phyloP scores from a whole-genome alignment of 2,888 invertebrate genomes.

The Tyria jacobaeae region DNA sequence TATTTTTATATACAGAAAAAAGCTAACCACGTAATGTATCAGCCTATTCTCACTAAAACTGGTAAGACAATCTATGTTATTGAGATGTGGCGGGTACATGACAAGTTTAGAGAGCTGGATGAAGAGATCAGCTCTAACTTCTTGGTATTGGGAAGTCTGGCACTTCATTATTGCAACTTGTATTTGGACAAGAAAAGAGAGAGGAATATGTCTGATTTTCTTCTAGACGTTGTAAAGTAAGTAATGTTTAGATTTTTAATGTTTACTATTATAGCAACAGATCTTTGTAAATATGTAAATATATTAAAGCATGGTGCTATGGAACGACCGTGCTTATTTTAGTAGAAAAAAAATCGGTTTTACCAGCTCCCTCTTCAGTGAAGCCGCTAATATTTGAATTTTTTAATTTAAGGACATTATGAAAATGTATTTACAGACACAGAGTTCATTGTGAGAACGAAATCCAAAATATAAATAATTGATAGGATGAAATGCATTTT shows the following conservation, averaged over 20 bases:
- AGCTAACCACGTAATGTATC: constrained; percentile 83
- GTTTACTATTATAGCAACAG: too few species aligned
- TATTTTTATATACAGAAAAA: constrained; percentile 59
- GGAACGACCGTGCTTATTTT: too few species aligned
- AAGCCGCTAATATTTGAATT: too few species aligned
- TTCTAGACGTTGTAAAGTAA: constrained; percentile 93
- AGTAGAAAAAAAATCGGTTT: too few species aligned
- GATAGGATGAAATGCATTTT: too few species aligned
- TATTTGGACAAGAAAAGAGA: constrained; percentile 90
- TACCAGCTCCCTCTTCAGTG: too few species aligned
- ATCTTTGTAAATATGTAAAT: too few species aligned
- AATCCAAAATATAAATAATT: too few species aligned
- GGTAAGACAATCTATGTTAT: constrained; percentile 89
- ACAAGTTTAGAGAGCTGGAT: constrained; percentile 88
- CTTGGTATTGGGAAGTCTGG: constrained; percentile 90
- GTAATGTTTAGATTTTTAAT: constrained; percentile 53
- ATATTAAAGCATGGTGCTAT: too few species aligned
- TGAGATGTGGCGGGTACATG: constrained; percentile 88
- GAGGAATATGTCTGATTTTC: constrained; percentile 91
- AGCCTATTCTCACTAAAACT: constrained; percentile 88
- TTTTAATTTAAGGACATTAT: too few species aligned
- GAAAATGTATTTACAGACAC: too few species aligned
- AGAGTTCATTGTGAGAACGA: too few species aligned
- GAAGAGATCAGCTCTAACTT: constrained; percentile 89
- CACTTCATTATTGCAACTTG: constrained; percentile 89